These are phyloP conservation scores for Malurus elegans DNA, from an alignment of 2,113 vertebrate genomes.

Conservation along the genomic window DNA sequence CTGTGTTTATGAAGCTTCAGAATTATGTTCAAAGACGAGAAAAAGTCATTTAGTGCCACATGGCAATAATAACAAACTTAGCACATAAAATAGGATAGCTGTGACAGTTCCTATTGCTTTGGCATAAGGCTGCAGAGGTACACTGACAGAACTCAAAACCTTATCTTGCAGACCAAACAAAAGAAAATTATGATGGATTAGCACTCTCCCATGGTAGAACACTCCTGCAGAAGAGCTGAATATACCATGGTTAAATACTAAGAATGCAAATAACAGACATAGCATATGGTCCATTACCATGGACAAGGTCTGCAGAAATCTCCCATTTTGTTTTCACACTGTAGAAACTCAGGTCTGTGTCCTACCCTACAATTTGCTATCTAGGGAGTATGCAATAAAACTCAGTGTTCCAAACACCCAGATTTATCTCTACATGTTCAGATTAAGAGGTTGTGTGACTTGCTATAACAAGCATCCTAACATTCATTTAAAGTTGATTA, in stretches of 20 bases:
- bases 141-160: not conserved
- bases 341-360: not conserved
- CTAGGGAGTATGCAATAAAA: not conserved
- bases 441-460: not conserved
- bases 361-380: not conserved
- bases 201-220: not conserved
- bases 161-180: not conserved
- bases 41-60: not conserved
- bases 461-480: not conserved
- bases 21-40: not conserved
- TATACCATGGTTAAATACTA: not conserved
- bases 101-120: not conserved
- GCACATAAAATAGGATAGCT: not conserved
- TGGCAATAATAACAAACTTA: not conserved
- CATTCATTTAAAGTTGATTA: conserved; percentile 1
- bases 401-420: not conserved
- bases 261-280: not conserved
- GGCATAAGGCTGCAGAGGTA: not conserved
- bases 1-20: not conserved
- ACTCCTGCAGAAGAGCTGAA: not conserved
- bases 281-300: not conserved
- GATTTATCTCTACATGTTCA: not conserved
- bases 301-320: not conserved
- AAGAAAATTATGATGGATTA: not conserved
- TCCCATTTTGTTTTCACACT: not conserved